Conservation (phyloP, 2,113 vertebrate species). For the Nothocercus nigrocapillus region DNA sequence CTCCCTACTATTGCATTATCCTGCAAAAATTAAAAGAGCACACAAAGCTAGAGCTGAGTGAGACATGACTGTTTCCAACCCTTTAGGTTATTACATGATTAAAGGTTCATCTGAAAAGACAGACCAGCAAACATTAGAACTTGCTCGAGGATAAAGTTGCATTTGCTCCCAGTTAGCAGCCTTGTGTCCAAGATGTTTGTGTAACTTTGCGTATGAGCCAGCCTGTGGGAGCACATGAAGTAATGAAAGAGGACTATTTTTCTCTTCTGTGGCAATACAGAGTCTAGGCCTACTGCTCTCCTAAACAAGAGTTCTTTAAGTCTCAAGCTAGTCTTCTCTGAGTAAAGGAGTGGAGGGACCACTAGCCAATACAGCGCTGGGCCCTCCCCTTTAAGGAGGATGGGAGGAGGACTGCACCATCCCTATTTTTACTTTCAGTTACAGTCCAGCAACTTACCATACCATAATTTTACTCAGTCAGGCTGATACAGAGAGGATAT, state of each 20-base stretch:
- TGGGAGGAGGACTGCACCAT: rapidly evolving
- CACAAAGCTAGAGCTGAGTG: neutral
- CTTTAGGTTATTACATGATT: neutral
- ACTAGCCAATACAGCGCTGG: neutral
- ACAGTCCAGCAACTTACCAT: rapidly evolving
- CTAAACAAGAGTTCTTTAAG: neutral
- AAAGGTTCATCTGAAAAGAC: neutral
- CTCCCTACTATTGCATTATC: neutral
- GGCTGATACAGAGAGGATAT: neutral
- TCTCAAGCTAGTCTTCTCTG: neutral
- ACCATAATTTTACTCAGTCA: neutral
- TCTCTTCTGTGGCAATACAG: neutral
- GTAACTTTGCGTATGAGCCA: neutral
- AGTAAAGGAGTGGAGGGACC: neutral
- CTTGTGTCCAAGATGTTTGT: neutral
- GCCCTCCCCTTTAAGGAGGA: neutral
- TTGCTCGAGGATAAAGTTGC: neutral
- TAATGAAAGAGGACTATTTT: neutral
- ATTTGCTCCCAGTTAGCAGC: neutral
- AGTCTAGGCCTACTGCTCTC: neutral
- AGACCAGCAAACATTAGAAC: neutral
- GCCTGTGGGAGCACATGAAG: neutral
- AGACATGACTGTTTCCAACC: neutral
- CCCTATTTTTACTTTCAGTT: neutral
- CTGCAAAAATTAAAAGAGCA: neutral